Evolutionary conservation across 1,140 invertebrate species (phyloP), one percentile per base, ranked within the genome.

Genomic region (Belonocnema kinseyi): DNA sequence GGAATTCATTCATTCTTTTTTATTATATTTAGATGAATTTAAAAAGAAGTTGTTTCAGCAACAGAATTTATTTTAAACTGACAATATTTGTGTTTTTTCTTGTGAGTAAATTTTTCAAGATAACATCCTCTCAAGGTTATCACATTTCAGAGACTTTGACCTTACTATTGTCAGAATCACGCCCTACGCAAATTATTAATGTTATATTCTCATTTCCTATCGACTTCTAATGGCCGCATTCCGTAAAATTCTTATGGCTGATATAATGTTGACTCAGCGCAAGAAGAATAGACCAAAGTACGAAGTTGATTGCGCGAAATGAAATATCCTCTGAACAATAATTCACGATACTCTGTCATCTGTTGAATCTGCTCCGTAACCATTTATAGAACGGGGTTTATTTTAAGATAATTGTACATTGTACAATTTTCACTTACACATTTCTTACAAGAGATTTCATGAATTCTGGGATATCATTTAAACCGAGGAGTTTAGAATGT

Each of bases 261-360:
- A 14, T 74, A 76, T 79, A 79, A 21, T 56, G 26, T 53, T 74
- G 70, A 61, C 61, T 26, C 71, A 54, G 71, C 52, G 74, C 74
- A 81, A 81, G 74, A 74, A 81, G 75, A 80, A 74, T 66, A 66
- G 80, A 77, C 80, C 78, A 82, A 82, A 82, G 80, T 82, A 61
- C 80, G 80, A 73, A 58, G 75, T 77, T 77, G 72, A 82, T 82
- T 76, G 78, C 56, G 80, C 73, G 77, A 78, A 78, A 78, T 81
- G 61, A 72, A 76, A 70, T 80, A 72, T 70, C 50, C 56, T 73
- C 66, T 70, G 19, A 61, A 73, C 52, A 53, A 58, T 56, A 77
- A 73, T n/a, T 51, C 71, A 53, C 13, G n/a, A 53, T 50, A 52
- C n/a, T 51, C 51, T 26, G 8, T 51, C 51, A 51, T 51, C 71